These are phyloP conservation scores for Sebastes hubbsi DNA, from an alignment of 2,797 vertebrate genomes.

Conservation along the genomic window DNA sequence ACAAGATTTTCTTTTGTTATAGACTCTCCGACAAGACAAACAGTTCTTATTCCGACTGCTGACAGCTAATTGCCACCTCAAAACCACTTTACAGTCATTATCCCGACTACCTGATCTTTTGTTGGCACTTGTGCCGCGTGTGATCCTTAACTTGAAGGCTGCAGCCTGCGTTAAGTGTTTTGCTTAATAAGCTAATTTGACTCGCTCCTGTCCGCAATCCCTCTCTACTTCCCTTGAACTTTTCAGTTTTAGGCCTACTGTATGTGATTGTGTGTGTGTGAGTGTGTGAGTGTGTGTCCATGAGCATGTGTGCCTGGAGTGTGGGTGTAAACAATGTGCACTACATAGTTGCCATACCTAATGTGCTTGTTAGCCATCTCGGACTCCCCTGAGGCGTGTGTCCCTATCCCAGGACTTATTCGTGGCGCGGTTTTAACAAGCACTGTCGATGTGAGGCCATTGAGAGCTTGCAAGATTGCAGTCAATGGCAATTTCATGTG, in stretches of 20 bases:
- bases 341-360: slow-evolving; percentile 74
- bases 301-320: slow-evolving; percentile 49
- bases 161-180: slow-evolving; percentile 44
- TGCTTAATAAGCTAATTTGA: slow-evolving; percentile 64
- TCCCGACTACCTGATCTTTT: slow-evolving; percentile 62
- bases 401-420: slow-evolving; percentile 75
- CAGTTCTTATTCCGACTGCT: slow-evolving; percentile 28
- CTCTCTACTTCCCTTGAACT: slow-evolving; percentile 19
- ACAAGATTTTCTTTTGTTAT: slow-evolving; percentile 57
- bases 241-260: slow-evolving; percentile 26
- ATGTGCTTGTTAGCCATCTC: slow-evolving; percentile 79
- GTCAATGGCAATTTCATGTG: slow-evolving; percentile 79
- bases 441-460: slow-evolving; percentile 75
- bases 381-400: slow-evolving; percentile 67
- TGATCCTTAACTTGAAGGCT: slow-evolving; percentile 52
- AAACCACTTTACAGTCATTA: slow-evolving; percentile 72
- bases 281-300: slow-evolving; percentile 12
- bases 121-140: slow-evolving; percentile 38
- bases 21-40: slow-evolving; percentile 64
- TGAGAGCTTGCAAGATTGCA: slow-evolving; percentile 76
- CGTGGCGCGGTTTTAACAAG: slow-evolving; percentile 78
- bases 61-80: slow-evolving; percentile 69
- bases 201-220: slow-evolving; percentile 12
- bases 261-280: slow-evolving; percentile 12
- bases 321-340: slow-evolving; percentile 73